phyloP scores from a whole-genome alignment of 2,888 invertebrate species.

The Stenichneumon culpator region DNA sequence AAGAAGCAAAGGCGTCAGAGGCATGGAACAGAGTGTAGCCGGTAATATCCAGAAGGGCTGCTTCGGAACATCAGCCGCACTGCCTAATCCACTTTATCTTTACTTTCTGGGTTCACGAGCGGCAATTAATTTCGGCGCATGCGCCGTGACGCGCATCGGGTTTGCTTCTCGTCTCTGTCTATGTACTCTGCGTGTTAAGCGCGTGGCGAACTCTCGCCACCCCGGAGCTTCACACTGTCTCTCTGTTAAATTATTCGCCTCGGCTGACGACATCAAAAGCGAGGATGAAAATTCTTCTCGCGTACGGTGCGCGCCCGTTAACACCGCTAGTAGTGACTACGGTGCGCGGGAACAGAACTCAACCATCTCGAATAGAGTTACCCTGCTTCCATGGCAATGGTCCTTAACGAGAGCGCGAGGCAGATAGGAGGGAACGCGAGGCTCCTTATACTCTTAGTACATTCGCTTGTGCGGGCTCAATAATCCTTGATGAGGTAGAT shows the following conservation, averaged over 20 bases:
- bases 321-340: not conserved
- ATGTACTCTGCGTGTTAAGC: conserved; percentile 31
- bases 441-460: too few relatives aligned
- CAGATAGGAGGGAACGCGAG: too few relatives aligned
- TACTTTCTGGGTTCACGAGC: conserved; percentile 46
- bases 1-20: too few relatives aligned
- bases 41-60: not conserved
- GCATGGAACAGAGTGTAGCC: too few relatives aligned
- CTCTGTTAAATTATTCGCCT: conserved; percentile 27
- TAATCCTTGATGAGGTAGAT: too few relatives aligned
- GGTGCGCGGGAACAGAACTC: not conserved
- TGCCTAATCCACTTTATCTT: conserved; percentile 52
- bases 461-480: too few relatives aligned
- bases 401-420: too few relatives aligned
- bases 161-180: not conserved
- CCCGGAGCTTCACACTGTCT: conserved; percentile 20
- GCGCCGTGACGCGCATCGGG: conserved; percentile 10
- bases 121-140: conserved; percentile 54
- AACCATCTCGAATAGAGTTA: conserved; percentile 20
- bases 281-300: conserved; percentile 53
- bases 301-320: not conserved
- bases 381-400: not conserved
- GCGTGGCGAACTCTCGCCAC: conserved; percentile 23
- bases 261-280: conserved; percentile 56
- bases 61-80: conserved; percentile 32